Evolutionary conservation across 2,888 invertebrate species (phyloP).

Genomic region (Noctua janthe): DNA sequence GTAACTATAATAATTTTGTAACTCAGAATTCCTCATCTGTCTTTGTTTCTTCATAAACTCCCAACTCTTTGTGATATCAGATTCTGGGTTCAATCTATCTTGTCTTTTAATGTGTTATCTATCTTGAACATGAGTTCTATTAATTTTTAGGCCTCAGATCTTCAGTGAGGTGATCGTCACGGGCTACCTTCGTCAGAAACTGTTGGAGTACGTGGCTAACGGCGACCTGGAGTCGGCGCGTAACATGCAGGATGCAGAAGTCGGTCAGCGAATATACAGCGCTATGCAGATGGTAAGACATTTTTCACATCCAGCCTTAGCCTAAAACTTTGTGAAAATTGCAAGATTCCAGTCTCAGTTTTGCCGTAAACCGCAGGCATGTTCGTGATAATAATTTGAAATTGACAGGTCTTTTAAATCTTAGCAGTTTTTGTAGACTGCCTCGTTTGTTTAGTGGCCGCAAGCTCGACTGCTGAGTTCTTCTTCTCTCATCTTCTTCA

Average conservation of each 20-base stretch:
- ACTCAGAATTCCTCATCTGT: neutral
- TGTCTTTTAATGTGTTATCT: neutral
- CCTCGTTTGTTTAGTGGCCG: neutral
- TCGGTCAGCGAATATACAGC: constrained; percentile 94
- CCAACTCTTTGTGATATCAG: neutral
- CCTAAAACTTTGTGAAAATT: neutral
- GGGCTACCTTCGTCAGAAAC: constrained; percentile 75
- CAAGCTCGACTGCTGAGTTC: neutral
- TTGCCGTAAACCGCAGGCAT: neutral
- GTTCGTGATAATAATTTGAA: neutral
- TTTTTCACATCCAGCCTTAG: neutral
- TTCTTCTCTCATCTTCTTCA: no score
- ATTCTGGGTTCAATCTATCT: neutral
- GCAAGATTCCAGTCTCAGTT: neutral
- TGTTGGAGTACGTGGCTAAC: constrained; percentile 83
- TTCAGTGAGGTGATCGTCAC: constrained; percentile 72
- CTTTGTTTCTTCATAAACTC: neutral
- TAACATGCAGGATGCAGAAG: constrained; percentile 92
- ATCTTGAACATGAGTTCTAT: neutral
- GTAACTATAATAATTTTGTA: neutral
- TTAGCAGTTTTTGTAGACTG: neutral
- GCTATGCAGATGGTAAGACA: constrained; percentile 92
- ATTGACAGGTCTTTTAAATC: neutral
- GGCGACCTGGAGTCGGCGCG: constrained; percentile 77
- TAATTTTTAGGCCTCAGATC: constrained; percentile 74